A percentile compares a stretch with the other conserved stretches of the same genome.
Evolutionary conservation across 1,140 invertebrate species (phyloP).

Genomic region (Drosophila ironensis): DNA sequence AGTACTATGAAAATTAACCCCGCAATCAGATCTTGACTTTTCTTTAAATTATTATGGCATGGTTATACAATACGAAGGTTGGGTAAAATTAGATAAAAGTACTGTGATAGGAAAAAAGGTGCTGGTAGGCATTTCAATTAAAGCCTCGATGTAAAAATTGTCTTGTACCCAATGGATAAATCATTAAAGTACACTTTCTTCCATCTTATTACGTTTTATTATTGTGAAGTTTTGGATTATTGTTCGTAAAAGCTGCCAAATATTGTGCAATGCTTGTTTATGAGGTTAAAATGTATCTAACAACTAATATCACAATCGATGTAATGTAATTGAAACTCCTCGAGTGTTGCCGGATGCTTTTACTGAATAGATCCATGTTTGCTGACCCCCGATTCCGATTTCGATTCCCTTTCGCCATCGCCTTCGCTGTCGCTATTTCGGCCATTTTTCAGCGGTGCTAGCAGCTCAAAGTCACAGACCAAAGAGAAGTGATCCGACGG

Average conservation of each 20-base stretch:
- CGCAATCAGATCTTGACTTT: no score
- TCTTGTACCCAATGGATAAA: no score
- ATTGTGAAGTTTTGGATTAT: constrained; percentile 59
- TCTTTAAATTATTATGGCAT: no score
- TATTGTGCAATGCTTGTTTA: constrained; percentile 46
- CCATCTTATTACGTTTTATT: constrained; percentile 47
- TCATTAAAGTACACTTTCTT: no score
- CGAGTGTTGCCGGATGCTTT: constrained; percentile 13
- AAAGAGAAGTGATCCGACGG: constrained; percentile 92
- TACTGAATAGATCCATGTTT: constrained; percentile 50
- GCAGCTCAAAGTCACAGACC: constrained; percentile 86
- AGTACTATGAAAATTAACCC: no score
- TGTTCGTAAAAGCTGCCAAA: constrained; percentile 41
- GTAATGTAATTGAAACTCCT: constrained; percentile 68
- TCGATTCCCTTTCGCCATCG: constrained; percentile 5
- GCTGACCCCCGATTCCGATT: constrained; percentile 1
- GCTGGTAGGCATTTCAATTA: no score
- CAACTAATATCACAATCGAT: constrained; percentile 81
- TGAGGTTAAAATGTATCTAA: constrained; percentile 77
- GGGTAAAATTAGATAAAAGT: no score
- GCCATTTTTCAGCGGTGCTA: constrained; percentile 17
- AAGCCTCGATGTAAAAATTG: no score
- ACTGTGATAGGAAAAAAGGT: no score
- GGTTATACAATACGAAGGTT: no score
- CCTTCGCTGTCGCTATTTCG: constrained; percentile 5